Evolutionary conservation across 2,888 invertebrate species (phyloP).

Genomic region (Cerastoderma edule): DNA sequence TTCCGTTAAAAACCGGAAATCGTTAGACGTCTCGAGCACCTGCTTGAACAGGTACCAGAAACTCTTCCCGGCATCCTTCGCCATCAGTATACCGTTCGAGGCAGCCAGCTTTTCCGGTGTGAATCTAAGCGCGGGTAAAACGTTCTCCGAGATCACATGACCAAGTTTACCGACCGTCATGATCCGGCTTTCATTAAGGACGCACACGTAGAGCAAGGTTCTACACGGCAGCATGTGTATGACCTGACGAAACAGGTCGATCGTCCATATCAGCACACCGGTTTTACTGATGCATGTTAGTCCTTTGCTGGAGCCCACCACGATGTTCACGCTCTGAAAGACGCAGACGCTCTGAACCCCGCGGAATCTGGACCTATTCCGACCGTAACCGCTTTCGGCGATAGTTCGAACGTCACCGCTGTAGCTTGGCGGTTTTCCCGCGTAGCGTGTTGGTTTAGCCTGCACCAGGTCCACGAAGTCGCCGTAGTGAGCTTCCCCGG

Average conservation of each 20-base stretch:
- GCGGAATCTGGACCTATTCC: slow-evolving; percentile 39
- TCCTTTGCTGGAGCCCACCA: slow-evolving; percentile 43
- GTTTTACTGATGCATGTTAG: slow-evolving; percentile 49
- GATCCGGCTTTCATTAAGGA: slow-evolving; percentile 41
- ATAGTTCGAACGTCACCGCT: slow-evolving; percentile 29
- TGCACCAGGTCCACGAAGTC: slow-evolving; percentile 49
- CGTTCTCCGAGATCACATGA: slow-evolving; percentile 52
- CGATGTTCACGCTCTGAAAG: slow-evolving; percentile 30
- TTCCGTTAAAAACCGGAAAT: too few species aligned
- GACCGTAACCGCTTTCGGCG: slow-evolving; percentile 42
- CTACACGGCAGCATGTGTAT: slow-evolving; percentile 31
- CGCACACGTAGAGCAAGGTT: slow-evolving; percentile 34
- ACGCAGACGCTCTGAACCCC: slow-evolving; percentile 39
- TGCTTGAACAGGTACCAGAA: slow-evolving; percentile 51
- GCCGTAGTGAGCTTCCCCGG: slow-evolving; percentile 18
- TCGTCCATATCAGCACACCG: slow-evolving; percentile 52
- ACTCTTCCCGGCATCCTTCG: slow-evolving; percentile 25
- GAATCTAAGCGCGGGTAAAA: slow-evolving; percentile 42
- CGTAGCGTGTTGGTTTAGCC: slow-evolving; percentile 42
- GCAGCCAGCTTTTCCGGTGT: slow-evolving; percentile 44
- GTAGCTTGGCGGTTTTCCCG: slow-evolving; percentile 48
- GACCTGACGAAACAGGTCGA: slow-evolving; percentile 39
- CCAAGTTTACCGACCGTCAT: slow-evolving; percentile 48
- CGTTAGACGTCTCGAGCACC: slow-evolving; percentile 37
- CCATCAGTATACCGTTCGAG: slow-evolving; percentile 31